Conservation (phyloP, 2,888 invertebrate species). For the Zeuzera pyrina region DNA sequence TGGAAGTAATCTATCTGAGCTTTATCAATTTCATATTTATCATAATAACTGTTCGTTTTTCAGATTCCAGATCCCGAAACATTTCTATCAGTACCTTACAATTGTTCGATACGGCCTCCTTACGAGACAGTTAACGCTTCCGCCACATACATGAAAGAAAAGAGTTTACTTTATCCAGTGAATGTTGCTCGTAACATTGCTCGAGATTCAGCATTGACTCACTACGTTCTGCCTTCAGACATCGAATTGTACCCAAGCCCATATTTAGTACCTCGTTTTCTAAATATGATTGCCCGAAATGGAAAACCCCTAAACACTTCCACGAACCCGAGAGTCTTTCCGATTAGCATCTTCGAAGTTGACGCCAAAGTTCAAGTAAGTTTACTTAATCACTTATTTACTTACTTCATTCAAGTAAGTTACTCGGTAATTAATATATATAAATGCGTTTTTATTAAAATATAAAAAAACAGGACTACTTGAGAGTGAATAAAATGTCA, state of each 20-base stretch:
- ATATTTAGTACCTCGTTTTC: constrained; percentile 83
- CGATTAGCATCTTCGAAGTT: constrained; percentile 92
- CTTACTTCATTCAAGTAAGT: too few relatives aligned
- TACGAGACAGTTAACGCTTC: constrained; percentile 77
- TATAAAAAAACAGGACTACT: background rate
- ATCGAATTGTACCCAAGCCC: constrained; percentile 94
- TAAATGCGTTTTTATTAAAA: too few relatives aligned
- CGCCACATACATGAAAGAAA: constrained; percentile 83
- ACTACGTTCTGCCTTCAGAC: constrained; percentile 88
- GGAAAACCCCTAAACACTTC: constrained; percentile 74
- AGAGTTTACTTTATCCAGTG: constrained; percentile 89
- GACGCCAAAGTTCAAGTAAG: constrained; percentile 65
- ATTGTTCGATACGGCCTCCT: constrained; percentile 81
- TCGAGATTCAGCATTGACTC: constrained; percentile 84
- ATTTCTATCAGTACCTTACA: constrained; percentile 76
- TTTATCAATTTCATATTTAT: too few relatives aligned
- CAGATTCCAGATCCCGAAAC: constrained; percentile 79
- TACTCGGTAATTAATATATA: too few relatives aligned
- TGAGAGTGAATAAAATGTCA: background rate
- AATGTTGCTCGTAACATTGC: constrained; percentile 94
- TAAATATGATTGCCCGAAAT: constrained; percentile 87
- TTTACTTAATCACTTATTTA: too few relatives aligned
- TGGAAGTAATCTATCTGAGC: too few relatives aligned
- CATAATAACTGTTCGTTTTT: too few relatives aligned
- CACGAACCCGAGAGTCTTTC: constrained; percentile 81